Conservation (phyloP, 1,140 invertebrate genomes). For the Listronotus oregonensis region DNA sequence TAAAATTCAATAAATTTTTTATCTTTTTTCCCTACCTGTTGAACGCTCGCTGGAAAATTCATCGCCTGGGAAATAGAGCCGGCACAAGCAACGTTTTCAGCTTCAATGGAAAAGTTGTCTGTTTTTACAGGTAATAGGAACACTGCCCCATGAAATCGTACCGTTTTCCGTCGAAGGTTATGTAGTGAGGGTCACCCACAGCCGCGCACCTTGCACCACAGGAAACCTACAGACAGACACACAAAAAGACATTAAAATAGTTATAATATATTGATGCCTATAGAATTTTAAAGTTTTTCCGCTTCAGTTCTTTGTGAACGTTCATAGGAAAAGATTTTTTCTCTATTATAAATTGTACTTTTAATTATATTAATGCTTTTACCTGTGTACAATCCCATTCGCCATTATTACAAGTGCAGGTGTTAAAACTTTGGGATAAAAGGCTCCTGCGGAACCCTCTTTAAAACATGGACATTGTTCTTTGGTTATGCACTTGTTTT, state of each 20-base stretch:
- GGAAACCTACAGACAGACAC: slow-evolving; percentile 55
- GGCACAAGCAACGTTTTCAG: slow-evolving; percentile 81
- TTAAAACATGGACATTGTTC: slow-evolving; percentile 78
- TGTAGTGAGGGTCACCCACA: slow-evolving; percentile 93
- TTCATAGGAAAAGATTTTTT: no score
- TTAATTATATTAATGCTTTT: background rate
- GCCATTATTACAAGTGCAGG: slow-evolving; percentile 74
- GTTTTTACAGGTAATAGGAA: slow-evolving; percentile 78
- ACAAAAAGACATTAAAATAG: no score
- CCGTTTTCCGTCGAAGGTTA: slow-evolving; percentile 81
- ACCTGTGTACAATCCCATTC: slow-evolving; percentile 79
- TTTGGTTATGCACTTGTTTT: slow-evolving; percentile 72
- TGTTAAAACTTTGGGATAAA: slow-evolving; percentile 82
- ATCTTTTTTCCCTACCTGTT: slow-evolving; percentile 33
- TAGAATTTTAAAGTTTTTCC: no score
- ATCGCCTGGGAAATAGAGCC: slow-evolving; percentile 76
- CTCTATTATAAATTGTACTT: no score
- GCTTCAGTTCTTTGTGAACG: no score
- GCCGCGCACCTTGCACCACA: slow-evolving; percentile 81
- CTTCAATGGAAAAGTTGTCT: slow-evolving; percentile 72
- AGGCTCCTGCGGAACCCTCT: slow-evolving; percentile 74
- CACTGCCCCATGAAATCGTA: slow-evolving; percentile 91
- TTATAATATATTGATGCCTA: no score
- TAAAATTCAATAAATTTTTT: no score
- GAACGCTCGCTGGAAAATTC: slow-evolving; percentile 63